Evolutionary conservation across 2,888 invertebrate species (phyloP).

Genomic region (Noctua pronuba): DNA sequence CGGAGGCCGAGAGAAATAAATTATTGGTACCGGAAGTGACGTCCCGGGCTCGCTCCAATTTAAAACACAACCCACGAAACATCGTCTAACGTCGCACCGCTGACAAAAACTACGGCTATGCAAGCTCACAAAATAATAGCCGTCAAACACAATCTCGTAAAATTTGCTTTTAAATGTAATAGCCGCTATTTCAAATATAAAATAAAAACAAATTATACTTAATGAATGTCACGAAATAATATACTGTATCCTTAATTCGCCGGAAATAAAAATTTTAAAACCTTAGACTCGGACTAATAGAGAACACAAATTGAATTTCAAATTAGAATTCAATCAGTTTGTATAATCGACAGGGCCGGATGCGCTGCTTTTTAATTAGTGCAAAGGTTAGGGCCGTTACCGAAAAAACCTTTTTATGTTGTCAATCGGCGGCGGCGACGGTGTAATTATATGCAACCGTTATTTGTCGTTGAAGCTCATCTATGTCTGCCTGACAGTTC

Average conservation of each 20-base stretch:
- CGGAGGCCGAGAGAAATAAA: conserved; percentile 88
- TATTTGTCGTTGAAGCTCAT: conserved; percentile 68
- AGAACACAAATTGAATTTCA: conserved; percentile 84
- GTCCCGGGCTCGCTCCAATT: conserved; percentile 87
- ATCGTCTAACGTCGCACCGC: conserved; percentile 67
- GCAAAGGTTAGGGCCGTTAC: conserved; percentile 83
- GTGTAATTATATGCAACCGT: conserved; percentile 74
- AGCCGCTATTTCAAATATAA: conserved; percentile 68
- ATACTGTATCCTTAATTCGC: conserved; percentile 79
- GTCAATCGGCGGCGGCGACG: conserved; percentile 68
- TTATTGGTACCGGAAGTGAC: conserved; percentile 90
- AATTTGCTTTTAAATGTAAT: conserved; percentile 73
- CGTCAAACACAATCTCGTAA: conserved; percentile 64
- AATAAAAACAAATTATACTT: conserved; percentile 75
- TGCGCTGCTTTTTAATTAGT: conserved; percentile 86
- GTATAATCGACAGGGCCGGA: conserved; percentile 84
- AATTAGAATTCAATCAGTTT: conserved; percentile 85
- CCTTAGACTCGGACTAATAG: conserved; percentile 78
- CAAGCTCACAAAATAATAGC: conserved; percentile 64
- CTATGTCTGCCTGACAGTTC: conserved; percentile 78
- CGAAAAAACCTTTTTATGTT: conserved; percentile 77
- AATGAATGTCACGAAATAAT: conserved; percentile 78
- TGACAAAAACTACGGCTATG: conserved; percentile 65
- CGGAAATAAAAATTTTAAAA: conserved; percentile 83
- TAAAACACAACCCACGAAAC: conserved; percentile 82